Base-by-base conservation (phyloP, 2,888 invertebrate genomes). In the Dolichomitus sp. region DNA sequence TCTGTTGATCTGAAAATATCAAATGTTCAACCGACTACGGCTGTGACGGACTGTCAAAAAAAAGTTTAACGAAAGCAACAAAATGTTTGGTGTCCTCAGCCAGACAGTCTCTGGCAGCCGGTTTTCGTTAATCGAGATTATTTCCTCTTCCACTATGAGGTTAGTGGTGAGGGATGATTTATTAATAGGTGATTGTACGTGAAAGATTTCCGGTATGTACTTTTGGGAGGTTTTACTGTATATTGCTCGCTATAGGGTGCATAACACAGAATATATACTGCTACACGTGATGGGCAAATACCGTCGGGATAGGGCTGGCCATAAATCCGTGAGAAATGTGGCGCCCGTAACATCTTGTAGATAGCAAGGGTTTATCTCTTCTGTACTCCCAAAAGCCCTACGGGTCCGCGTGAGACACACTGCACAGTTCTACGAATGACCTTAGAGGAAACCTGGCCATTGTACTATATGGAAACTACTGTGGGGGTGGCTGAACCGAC, bases 291-390 rank as follows among this genome's bases (percentile, higher is more conserved):
- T 37, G 73, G 61, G 48, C 19, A 74, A 72, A 66, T 79, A 79
- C 54, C 45, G 27, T 65, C 45, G 59, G 70, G 45, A 30, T 57
- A 42, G 19, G 73, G 30, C 40, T 23, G 84, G 75, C 80, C 87
- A 87, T 89, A 88, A 89, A 88, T 89, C 88, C 75, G 54, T 59
- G 75, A 85, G 89, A 80, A 88, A 88, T 86, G 84, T 81, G 83
- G 83, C 87, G 86, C 82, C 80, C 80, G 81, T 86, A 88, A 87
- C 84, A 52, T 52, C 17, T 84, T 73, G 73, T 27, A 81, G 86
- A 84, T 87, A 86, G 70, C 19, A 11, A 3, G 37, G 50, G 40
- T 37, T 50, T 40, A 48, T 73, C 75, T 73, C 17, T 54, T 4
- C 19, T 73, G 37, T 40, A 57, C 81, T 84, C 85, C 85, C 73